These are phyloP conservation scores for Zoroaster sp. DNA, from an alignment of 53 echinoderm and acorn worm species.

Conservation along the genomic window DNA sequence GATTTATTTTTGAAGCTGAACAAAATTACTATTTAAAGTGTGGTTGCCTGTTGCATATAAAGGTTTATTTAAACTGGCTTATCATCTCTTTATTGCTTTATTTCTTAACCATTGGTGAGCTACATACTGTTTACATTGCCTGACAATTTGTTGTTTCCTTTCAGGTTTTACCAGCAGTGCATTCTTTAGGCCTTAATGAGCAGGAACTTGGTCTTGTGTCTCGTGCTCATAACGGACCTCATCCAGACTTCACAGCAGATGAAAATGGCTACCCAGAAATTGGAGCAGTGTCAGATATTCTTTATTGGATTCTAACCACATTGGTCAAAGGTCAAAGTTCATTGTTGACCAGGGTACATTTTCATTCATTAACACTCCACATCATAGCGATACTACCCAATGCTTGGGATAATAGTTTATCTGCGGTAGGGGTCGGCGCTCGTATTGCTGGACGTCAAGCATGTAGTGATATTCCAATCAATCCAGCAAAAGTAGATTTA, in stretches of 20 bases:
- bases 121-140: not conserved
- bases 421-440: conserved; percentile 85
- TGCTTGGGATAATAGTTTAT: conserved; percentile 75
- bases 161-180: conserved; percentile 79
- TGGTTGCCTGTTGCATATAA: no score
- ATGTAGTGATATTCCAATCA: conserved; percentile 64
- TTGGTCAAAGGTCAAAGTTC: conserved; percentile 45
- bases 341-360: conserved; percentile 83
- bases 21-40: no score
- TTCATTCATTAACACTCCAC: conserved; percentile 89
- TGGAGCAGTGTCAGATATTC: conserved; percentile 80
- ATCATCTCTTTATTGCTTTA: no score
- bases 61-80: no score
- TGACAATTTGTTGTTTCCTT: not conserved
- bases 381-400: conserved; percentile 76
- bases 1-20: no score
- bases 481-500: conserved; percentile 75
- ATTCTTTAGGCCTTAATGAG: conserved; percentile 95
- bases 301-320: conserved; percentile 75
- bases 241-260: conserved; percentile 59
- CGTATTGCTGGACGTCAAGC: conserved; percentile 83
- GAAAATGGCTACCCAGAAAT: conserved; percentile 83
- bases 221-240: conserved; percentile 68
- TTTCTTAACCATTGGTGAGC: no score
- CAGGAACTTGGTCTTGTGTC: conserved; percentile 90